phyloP scores from a whole-genome alignment of 2,113 vertebrate species.

The Crypturellus undulatus region DNA sequence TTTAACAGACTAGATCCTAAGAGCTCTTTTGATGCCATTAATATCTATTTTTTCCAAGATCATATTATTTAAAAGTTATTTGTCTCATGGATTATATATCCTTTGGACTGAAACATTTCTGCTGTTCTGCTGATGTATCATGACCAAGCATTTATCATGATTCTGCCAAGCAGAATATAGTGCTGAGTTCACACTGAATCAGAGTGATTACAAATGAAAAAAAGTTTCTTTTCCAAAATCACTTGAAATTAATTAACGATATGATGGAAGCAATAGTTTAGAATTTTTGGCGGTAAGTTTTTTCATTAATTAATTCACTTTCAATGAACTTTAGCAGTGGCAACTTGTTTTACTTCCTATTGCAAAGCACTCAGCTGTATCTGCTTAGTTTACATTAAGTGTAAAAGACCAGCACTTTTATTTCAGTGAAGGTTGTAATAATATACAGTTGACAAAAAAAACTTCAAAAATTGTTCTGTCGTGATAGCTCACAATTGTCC shows the following conservation, averaged over 20 bases:
- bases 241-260: background rate
- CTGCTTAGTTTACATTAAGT: background rate
- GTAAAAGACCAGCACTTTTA: background rate
- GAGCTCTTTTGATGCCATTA: constrained; percentile 52
- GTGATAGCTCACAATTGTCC: background rate
- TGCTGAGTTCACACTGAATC: background rate
- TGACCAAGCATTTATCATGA: constrained; percentile 44
- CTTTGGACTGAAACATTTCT: constrained; percentile 49
- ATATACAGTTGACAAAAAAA: background rate
- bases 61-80: constrained; percentile 52
- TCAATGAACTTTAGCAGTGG: background rate
- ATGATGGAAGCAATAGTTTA: background rate
- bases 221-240: background rate
- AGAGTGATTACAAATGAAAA: background rate
- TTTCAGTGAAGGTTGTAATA: background rate
- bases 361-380: background rate
- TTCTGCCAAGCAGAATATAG: background rate
- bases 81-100: constrained; percentile 45
- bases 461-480: background rate
- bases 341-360: background rate
- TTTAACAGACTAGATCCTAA: constrained; percentile 65
- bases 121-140: constrained; percentile 26
- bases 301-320: background rate
- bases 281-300: background rate
- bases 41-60: constrained; percentile 55